Evolutionary conservation across 2,888 invertebrate species (phyloP).

Genomic region (Torymus texanus): DNA sequence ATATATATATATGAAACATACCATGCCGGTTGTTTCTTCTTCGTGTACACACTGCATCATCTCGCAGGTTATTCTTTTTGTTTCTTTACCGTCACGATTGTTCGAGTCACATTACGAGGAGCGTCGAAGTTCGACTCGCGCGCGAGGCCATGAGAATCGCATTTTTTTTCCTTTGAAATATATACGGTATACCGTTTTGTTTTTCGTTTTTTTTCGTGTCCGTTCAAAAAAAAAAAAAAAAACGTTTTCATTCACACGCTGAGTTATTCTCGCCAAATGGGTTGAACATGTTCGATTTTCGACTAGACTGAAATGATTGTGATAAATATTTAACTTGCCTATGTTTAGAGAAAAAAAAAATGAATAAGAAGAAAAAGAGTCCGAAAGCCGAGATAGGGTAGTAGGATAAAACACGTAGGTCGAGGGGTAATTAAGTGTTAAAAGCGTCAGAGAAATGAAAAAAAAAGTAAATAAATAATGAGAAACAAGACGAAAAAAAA

Average conservation of each 20-base stretch:
- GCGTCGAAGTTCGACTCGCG: slow-evolving; percentile 50
- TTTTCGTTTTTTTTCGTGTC: slow-evolving; percentile 25
- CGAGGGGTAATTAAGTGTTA: slow-evolving; percentile 15
- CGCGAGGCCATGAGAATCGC: slow-evolving; percentile 37
- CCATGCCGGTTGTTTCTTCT: slow-evolving; percentile 31
- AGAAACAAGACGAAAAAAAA: slow-evolving; percentile 18
- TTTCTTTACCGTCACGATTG: slow-evolving; percentile 46
- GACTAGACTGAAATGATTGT: slow-evolving; percentile 75
- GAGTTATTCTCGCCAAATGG: slow-evolving; percentile 69
- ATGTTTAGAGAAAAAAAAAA: slow-evolving; percentile 67
- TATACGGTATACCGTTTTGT: too few species aligned
- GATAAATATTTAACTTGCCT: slow-evolving; percentile 75
- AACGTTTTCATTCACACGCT: slow-evolving; percentile 54
- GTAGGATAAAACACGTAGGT: slow-evolving; percentile 25
- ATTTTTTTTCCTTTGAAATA: background rate
- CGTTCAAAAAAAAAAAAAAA: background rate
- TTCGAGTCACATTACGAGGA: slow-evolving; percentile 34
- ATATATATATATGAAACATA: background rate
- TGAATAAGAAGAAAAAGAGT: slow-evolving; percentile 36
- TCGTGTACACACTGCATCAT: slow-evolving; percentile 55
- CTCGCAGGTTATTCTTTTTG: slow-evolving; percentile 3
- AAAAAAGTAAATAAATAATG: background rate
- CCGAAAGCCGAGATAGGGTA: slow-evolving; percentile 33
- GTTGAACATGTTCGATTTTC: slow-evolving; percentile 73
- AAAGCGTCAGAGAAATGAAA: slow-evolving; percentile 14